Evolutionary conservation across 2,113 vertebrate genomes (phyloP).

Genomic region (Struthio camelus): DNA sequence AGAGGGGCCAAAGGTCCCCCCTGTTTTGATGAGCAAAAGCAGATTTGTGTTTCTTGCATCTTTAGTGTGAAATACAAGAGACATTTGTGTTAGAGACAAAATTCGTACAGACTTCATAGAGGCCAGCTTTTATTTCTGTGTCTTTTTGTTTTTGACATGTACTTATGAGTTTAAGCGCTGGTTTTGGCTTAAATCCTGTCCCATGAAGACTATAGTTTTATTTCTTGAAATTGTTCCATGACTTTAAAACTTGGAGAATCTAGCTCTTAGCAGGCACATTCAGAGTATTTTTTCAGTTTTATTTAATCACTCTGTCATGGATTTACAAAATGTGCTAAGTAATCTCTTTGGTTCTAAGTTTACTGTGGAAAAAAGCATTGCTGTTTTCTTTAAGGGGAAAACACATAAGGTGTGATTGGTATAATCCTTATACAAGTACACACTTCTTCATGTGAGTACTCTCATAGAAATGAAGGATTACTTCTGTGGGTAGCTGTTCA

Average conservation of each 20-base stretch:
- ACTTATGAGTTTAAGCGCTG: not conserved
- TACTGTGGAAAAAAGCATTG: not conserved
- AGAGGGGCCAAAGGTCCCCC: not conserved
- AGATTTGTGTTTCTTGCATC: not conserved
- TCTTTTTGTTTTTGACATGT: not conserved
- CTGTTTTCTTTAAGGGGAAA: not conserved
- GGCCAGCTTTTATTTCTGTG: not conserved
- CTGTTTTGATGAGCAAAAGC: not conserved
- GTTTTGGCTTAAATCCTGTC: not conserved
- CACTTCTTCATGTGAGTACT: not conserved
- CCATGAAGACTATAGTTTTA: not conserved
- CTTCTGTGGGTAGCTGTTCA: not conserved
- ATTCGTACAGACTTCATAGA: rapidly evolving
- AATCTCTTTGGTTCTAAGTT: not conserved
- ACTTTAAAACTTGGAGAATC: not conserved
- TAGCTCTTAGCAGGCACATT: not conserved
- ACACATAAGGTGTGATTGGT: not conserved
- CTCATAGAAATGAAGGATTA: not conserved
- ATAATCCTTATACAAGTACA: not conserved
- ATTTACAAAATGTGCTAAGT: not conserved
- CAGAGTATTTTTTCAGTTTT: not conserved
- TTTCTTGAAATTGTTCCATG: not conserved
- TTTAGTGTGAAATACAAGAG: not conserved
- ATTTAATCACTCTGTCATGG: not conserved
- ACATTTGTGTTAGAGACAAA: not conserved